Percentiles rank a stretch among this genome's conserved stretches.
phyloP scores from a whole-genome alignment of 2,888 invertebrate species.

The Perizoma flavofasciatum region DNA sequence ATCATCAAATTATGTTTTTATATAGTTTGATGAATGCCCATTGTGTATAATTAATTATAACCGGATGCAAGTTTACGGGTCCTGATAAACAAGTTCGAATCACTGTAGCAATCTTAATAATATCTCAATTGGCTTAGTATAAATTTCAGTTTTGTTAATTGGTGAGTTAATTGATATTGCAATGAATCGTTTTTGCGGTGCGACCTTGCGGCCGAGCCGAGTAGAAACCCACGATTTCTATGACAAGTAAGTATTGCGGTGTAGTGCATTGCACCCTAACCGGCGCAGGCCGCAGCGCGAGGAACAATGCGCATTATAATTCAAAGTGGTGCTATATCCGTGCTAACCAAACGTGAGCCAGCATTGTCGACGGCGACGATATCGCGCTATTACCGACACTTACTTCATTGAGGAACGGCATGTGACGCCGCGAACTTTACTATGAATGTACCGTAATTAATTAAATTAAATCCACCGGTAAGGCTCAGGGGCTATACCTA shows the following conservation, averaged over 20 bases:
- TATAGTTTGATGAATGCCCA: constrained; percentile 1
- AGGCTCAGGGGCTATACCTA: constrained; percentile 19
- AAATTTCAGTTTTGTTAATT: constrained; percentile 35
- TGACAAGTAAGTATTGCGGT: constrained; percentile 73
- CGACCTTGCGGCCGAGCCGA: constrained; percentile 58
- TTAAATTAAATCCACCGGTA: constrained; percentile 21
- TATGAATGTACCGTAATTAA: constrained; percentile 23
- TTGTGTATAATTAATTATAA: constrained; percentile 15
- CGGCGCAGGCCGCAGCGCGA: constrained; percentile 62
- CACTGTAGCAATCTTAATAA: constrained; percentile 22
- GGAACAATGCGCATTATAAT: constrained; percentile 82
- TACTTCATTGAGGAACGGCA: constrained; percentile 52
- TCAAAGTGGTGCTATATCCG: constrained; percentile 80
- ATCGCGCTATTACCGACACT: constrained; percentile 46
- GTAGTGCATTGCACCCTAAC: constrained; percentile 78
- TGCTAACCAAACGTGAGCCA: constrained; percentile 71
- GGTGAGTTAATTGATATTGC: constrained; percentile 41
- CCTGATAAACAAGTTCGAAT: constrained; percentile 19
- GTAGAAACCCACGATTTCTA: constrained; percentile 75
- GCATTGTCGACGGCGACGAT: constrained; percentile 57
- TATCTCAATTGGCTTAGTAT: constrained; percentile 30
- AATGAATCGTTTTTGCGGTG: constrained; percentile 41
- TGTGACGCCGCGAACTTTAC: constrained; percentile 31
- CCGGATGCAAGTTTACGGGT: constrained; percentile 29
- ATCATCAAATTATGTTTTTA: background rate